A percentile compares a stretch with the other conserved stretches of the same genome.
Conservation (phyloP, 1,140 invertebrate genomes). For the Hypothenemus hampei region DNA sequence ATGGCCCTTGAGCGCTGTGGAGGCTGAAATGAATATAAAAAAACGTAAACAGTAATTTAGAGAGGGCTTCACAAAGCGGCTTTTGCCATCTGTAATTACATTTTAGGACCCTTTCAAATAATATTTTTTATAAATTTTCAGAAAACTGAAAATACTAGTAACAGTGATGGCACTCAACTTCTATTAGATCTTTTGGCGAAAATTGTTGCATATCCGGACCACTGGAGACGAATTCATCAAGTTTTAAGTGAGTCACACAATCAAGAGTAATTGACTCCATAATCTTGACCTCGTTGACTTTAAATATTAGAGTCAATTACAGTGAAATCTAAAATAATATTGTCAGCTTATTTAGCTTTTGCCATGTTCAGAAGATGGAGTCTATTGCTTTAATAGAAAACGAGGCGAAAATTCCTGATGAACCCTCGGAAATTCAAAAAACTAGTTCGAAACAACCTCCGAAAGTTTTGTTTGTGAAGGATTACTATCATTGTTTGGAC, state of each 20-base stretch:
- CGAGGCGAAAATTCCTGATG: too few relatives aligned
- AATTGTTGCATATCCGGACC: conserved; percentile 39
- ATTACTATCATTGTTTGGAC: conserved; percentile 16
- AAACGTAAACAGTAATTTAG: too few relatives aligned
- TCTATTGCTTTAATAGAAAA: conserved; percentile 13
- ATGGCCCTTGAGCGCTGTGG: too few relatives aligned
- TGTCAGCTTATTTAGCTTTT: too few relatives aligned
- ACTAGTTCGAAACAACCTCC: neutral
- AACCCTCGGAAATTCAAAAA: too few relatives aligned
- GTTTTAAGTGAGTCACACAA: conserved; percentile 37
- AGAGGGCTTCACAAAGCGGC: too few relatives aligned
- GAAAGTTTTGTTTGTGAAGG: conserved; percentile 1
- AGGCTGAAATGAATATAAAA: too few relatives aligned
- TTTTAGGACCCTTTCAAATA: too few relatives aligned
- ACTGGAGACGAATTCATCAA: conserved; percentile 39
- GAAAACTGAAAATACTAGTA: neutral
- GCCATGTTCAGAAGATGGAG: conserved; percentile 10
- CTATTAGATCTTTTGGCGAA: conserved; percentile 40
- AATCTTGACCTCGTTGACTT: neutral
- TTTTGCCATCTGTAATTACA: too few relatives aligned
- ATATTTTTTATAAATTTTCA: too few relatives aligned
- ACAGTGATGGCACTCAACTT: conserved; percentile 33
- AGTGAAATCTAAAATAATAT: neutral
- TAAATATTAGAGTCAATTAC: neutral
- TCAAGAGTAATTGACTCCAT: neutral